Conservation (phyloP, 1,140 invertebrate genomes). For the Idris sp. region DNA sequence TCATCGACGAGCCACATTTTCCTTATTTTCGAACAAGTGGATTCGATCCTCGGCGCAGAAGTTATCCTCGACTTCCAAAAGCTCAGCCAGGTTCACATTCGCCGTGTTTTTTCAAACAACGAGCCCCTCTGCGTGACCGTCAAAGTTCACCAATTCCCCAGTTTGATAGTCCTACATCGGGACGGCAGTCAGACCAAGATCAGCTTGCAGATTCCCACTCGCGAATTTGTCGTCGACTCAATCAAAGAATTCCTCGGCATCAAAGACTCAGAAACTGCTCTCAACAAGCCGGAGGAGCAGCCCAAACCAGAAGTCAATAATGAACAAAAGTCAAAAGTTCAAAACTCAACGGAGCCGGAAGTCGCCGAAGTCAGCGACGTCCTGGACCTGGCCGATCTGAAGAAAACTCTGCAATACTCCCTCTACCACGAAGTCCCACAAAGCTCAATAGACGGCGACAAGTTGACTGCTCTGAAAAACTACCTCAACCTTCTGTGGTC, state of each 20-base stretch:
- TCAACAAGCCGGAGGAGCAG: slow-evolving; percentile 48
- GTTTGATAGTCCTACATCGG: slow-evolving; percentile 76
- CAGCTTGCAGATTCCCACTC: slow-evolving; percentile 74
- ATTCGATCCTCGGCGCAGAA: slow-evolving; percentile 80
- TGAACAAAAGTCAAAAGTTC: background rate
- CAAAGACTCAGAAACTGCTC: slow-evolving; percentile 63
- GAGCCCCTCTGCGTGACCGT: slow-evolving; percentile 75
- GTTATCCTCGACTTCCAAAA: slow-evolving; percentile 82
- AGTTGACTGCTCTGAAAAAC: slow-evolving; percentile 84
- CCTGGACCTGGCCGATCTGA: slow-evolving; percentile 91
- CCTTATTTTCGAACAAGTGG: slow-evolving; percentile 81
- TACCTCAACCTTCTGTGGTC: slow-evolving; percentile 85
- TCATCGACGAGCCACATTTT: slow-evolving; percentile 76
- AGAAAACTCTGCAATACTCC: slow-evolving; percentile 88
- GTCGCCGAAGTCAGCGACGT: slow-evolving; percentile 68
- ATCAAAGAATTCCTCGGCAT: slow-evolving; percentile 77
- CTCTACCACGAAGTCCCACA: slow-evolving; percentile 89
- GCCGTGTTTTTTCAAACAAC: slow-evolving; percentile 79
- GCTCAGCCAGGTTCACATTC: slow-evolving; percentile 78
- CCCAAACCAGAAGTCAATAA: background rate
- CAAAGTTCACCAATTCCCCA: slow-evolving; percentile 79
- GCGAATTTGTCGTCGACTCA: slow-evolving; percentile 70
- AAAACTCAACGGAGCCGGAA: background rate
- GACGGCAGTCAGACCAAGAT: slow-evolving; percentile 72
- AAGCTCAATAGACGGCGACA: slow-evolving; percentile 83